Conservation (phyloP, 2,888 invertebrate species). For the Elysia crispata region DNA sequence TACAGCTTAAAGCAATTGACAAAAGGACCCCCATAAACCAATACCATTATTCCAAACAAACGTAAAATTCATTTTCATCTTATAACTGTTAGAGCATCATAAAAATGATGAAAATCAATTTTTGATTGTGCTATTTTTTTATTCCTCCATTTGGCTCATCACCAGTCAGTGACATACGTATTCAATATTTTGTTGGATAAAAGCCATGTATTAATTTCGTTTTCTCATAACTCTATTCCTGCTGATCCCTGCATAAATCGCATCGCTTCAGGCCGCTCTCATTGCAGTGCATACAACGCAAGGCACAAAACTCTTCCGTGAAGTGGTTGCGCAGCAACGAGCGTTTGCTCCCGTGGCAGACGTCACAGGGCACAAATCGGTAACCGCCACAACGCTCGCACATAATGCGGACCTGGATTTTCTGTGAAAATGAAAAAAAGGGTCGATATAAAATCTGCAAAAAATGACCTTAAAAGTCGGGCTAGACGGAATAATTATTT, state of each 20-base stretch:
- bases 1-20: too few relatives aligned
- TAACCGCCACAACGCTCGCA: constrained; percentile 95
- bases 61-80: too few relatives aligned
- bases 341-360: constrained; percentile 97
- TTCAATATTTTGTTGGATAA: too few relatives aligned
- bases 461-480: not conserved
- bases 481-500: not conserved
- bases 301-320: constrained; percentile 93
- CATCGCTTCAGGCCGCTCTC: constrained; percentile 95
- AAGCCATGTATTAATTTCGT: too few relatives aligned
- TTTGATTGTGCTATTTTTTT: too few relatives aligned
- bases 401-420: constrained; percentile 80
- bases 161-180: too few relatives aligned
- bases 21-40: too few relatives aligned
- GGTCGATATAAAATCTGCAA: not conserved
- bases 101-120: too few relatives aligned
- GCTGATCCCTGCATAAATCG: constrained; percentile 83
- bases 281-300: constrained; percentile 83
- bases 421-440: constrained; percentile 60
- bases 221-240: constrained; percentile 62
- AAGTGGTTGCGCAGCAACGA: constrained; percentile 95
- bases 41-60: too few relatives aligned
- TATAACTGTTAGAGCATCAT: too few relatives aligned
- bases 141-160: too few relatives aligned
- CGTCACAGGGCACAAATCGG: constrained; percentile 91